Evolutionary conservation across 2,797 vertebrate species (phyloP), one percentile per base, ranked within the genome.

Genomic region (Halcyon badia): DNA sequence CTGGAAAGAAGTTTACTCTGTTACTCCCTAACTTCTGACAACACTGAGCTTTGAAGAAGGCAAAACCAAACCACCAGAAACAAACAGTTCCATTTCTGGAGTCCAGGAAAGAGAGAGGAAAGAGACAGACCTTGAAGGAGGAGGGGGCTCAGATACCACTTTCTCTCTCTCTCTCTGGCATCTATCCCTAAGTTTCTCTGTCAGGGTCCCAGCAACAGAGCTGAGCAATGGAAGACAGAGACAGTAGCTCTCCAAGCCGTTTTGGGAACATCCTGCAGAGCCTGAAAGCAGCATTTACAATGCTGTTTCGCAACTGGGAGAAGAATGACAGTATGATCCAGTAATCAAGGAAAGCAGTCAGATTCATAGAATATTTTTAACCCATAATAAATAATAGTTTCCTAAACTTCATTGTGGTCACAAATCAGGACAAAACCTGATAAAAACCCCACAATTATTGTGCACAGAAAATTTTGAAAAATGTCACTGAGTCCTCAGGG

Each of bases 261-360:
- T 89, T 65, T 64, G 56, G 68, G 64, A 92, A 86, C 46, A 51
- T 35, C 79, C 75, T 64, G 66, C 33, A 48, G 56, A 79, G 61
- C 78, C 28, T 88, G 61, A 88, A 94, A 95, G 85, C 39, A 88
- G 57, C 18, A 78, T 65, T 89, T 84, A 87, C 44, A 62, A 66
- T 35, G 37, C 20, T 87, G 48, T 49, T 90, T 94, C 80, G 78
- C 69, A 92, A 11, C 24, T 61, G 49, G 37, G 33, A 92, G 91
- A 92, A 89, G 57, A 94, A 90, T 86, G 82, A 81, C 76, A 92
- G 69, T 65, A 76, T 42, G 46, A 78, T 48, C 72, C 65, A 88
- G 79, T 76, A 94, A 95, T 76, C 79, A 97, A 90, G 89, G 70
- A 94, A 97, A 86, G 57, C 28, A 85, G 39, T 70, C 84, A 66